These are phyloP conservation scores for Bombus balteatus DNA, from an alignment of 1,140 invertebrate species.

Conservation along the genomic window DNA sequence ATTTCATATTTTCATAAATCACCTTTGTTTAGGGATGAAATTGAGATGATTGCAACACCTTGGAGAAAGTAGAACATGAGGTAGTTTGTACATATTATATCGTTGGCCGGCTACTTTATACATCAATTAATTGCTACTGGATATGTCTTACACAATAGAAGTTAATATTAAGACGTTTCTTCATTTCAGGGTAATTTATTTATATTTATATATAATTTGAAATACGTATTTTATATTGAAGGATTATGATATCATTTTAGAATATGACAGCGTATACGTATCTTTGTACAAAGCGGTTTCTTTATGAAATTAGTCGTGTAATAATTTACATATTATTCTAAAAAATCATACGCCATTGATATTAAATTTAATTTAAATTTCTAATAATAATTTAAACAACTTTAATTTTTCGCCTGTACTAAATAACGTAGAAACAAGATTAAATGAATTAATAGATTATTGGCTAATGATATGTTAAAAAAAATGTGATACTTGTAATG, in stretches of 20 bases:
- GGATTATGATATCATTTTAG: background rate
- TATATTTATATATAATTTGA: background rate
- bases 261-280: background rate
- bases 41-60: background rate
- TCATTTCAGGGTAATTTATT: background rate
- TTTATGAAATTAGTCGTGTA: background rate
- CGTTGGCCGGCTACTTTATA: background rate
- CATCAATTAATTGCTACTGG: background rate
- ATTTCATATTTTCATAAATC: background rate
- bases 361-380: background rate
- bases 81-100: background rate
- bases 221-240: background rate
- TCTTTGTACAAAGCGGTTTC: background rate
- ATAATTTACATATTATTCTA: background rate
- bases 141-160: background rate
- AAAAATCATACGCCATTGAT: background rate
- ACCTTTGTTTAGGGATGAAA: background rate
- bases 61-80: background rate
- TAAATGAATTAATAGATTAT: background rate
- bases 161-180: background rate
- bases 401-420: background rate
- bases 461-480: background rate
- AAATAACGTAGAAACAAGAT: background rate
- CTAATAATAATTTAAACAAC: background rate
- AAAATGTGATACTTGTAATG: slow-evolving; percentile 8